Percentiles rank a stretch among this genome's conserved stretches.
Conservation (phyloP, 1,140 invertebrate genomes). For the Calephelis nemesis region DNA sequence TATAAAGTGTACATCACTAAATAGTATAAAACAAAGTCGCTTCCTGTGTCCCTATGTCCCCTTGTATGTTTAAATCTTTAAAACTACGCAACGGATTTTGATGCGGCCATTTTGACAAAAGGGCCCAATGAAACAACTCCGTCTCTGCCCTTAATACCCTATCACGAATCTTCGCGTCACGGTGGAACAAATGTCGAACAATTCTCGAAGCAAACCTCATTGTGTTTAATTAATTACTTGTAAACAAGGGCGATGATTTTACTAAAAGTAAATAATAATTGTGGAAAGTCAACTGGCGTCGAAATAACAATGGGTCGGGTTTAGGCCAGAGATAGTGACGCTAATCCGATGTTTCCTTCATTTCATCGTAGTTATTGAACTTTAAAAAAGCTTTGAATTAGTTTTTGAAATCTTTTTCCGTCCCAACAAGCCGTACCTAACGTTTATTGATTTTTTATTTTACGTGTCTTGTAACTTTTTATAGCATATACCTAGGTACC, state of each 20-base stretch:
- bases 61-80: too few species aligned
- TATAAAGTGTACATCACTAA: too few species aligned
- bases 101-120: neutral
- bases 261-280: slow-evolving; percentile 70
- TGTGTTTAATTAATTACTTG: slow-evolving; percentile 73
- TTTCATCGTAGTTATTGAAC: slow-evolving; percentile 23
- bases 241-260: slow-evolving; percentile 75
- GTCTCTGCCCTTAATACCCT: too few species aligned
- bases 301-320: slow-evolving; percentile 61
- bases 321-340: slow-evolving; percentile 48
- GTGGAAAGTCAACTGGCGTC: slow-evolving; percentile 57
- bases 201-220: slow-evolving; percentile 46
- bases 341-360: slow-evolving; percentile 55
- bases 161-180: slow-evolving; percentile 41
- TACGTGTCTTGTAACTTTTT: too few species aligned
- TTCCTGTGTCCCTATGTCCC: too few species aligned
- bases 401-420: slow-evolving; percentile 2
- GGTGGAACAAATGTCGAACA: slow-evolving; percentile 32
- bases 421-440: neutral
- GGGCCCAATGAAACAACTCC: neutral
- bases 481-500: too few species aligned
- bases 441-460: neutral
- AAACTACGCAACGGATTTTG: neutral
- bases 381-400: neutral
- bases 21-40: too few species aligned